phyloP scores from a whole-genome alignment of 1,140 invertebrate species.

The Xylocopa sonorina region DNA sequence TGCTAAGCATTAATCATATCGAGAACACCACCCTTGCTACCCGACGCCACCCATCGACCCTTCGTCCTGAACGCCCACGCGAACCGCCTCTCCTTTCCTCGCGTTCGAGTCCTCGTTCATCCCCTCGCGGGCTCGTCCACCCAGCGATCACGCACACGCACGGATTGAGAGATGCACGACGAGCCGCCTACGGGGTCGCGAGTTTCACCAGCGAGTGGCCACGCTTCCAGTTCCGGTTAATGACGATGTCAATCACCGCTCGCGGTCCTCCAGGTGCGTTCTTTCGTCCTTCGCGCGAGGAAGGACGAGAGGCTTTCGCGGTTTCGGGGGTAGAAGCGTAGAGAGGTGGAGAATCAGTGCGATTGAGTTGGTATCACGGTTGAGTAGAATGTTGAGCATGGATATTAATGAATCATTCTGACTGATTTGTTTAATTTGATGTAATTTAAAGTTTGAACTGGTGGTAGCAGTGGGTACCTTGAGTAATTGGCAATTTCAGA shows the following conservation, averaged over 20 bases:
- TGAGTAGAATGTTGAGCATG: too few species aligned
- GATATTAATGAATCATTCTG: too few species aligned
- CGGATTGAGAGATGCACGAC: slow-evolving; percentile 31
- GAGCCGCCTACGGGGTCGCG: slow-evolving; percentile 16
- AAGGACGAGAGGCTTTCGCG: neutral
- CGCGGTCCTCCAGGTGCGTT: slow-evolving; percentile 38
- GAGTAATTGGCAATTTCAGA: too few species aligned
- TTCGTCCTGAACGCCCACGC: slow-evolving; percentile 15
- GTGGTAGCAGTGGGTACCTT: too few species aligned
- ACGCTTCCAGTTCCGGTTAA: slow-evolving; percentile 66
- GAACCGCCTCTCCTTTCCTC: slow-evolving; percentile 21
- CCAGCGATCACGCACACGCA: slow-evolving; percentile 55
- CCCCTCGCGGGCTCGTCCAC: slow-evolving; percentile 35
- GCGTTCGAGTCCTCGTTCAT: slow-evolving; percentile 25
- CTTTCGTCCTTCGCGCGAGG: neutral
- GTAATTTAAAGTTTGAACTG: too few species aligned
- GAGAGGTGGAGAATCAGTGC: neutral
- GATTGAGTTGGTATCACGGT: too few species aligned
- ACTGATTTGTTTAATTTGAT: too few species aligned
- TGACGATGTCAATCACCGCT: slow-evolving; percentile 72
- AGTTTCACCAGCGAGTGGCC: slow-evolving; percentile 7
- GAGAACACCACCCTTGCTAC: slow-evolving; percentile 65
- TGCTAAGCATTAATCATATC: slow-evolving; percentile 73
- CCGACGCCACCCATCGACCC: neutral
- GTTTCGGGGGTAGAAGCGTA: neutral